These are phyloP conservation scores for cattle (Bos taurus) DNA, from an alignment of 2,113 vertebrate genomes.

Conservation along the genomic window ARS-UCD2.0 NC_037334.1:60569001-60569500, in stretches of 20 bases:
- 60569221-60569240: neutral
- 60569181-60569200: neutral
- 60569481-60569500: neutral
- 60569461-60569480: constrained; percentile 12
- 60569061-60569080: neutral
- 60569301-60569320: neutral
- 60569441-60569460: constrained; percentile 28
- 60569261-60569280: neutral
- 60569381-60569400: constrained; percentile 36
- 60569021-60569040: neutral
- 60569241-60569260: neutral
- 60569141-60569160: neutral
- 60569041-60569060: neutral
- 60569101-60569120: neutral
- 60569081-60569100: neutral
- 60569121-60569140: fast-evolving
- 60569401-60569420: constrained; percentile 2
- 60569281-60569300: no score
- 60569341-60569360: constrained; percentile 1
- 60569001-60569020: neutral
- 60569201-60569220: neutral
- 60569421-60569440: neutral
- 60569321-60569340: neutral
- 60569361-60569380: neutral
- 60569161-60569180: neutral